phyloP scores from a whole-genome alignment of 2,888 invertebrate species.

The Megaustenia siamemsis region DNA sequence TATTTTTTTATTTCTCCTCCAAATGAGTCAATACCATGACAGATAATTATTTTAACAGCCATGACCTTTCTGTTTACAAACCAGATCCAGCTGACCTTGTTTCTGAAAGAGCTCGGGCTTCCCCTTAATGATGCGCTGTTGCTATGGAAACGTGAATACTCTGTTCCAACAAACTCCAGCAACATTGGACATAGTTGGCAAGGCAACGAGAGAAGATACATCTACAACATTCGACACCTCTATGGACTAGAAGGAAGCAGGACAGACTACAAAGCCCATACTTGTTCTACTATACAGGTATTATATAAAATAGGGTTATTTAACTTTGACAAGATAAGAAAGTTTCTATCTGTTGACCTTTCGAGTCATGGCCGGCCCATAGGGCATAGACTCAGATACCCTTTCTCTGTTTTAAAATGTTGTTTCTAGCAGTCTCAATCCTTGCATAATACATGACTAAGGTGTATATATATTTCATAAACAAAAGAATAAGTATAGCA shows the following conservation, averaged over 20 bases:
- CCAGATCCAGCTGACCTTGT: slow-evolving; percentile 85
- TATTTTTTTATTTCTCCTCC: neutral
- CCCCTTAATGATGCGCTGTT: slow-evolving; percentile 84
- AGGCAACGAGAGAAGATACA: slow-evolving; percentile 84
- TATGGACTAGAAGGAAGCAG: slow-evolving; percentile 87
- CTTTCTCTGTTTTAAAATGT: too few species aligned
- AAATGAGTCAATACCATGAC: too few species aligned
- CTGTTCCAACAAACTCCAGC: slow-evolving; percentile 79
- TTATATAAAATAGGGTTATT: too few species aligned
- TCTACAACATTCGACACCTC: slow-evolving; percentile 86
- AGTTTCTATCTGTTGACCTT: too few species aligned
- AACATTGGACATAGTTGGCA: slow-evolving; percentile 84
- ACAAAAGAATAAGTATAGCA: too few species aligned
- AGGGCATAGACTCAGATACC: too few species aligned
- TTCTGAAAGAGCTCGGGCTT: slow-evolving; percentile 87
- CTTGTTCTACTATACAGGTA: slow-evolving; percentile 84
- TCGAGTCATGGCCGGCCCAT: too few species aligned
- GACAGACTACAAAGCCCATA: slow-evolving; percentile 84
- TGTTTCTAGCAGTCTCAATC: too few species aligned
- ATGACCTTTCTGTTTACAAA: slow-evolving; percentile 24
- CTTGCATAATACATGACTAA: too few species aligned
- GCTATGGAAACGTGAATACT: slow-evolving; percentile 86
- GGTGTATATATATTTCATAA: too few species aligned
- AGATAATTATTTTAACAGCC: too few species aligned
- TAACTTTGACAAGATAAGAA: too few species aligned